Evolutionary conservation across 2,797 vertebrate species (phyloP).

Genomic region (Halcyon leucocephala): DNA sequence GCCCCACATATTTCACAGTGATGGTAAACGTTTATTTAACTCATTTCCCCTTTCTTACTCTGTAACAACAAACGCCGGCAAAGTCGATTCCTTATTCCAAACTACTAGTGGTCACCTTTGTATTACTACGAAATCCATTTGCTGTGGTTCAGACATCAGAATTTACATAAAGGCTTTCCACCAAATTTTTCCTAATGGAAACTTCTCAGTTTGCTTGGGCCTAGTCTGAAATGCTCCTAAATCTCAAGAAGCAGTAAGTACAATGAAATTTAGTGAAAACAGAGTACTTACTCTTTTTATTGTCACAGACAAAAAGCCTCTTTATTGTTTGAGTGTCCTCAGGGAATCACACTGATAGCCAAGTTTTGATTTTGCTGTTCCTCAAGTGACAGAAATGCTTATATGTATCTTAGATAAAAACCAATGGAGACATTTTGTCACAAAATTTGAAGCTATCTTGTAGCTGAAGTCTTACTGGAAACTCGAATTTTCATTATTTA

Average conservation of each 20-base stretch:
- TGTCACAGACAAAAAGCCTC: slow-evolving; percentile 66
- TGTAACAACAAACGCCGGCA: neutral
- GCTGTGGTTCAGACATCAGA: neutral
- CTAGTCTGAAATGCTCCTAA: slow-evolving; percentile 11
- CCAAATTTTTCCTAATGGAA: neutral
- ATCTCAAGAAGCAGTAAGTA: neutral
- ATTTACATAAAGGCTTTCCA: neutral
- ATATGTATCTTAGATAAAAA: slow-evolving; percentile 32
- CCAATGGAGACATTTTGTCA: neutral
- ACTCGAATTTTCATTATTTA: neutral
- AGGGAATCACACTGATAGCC: neutral
- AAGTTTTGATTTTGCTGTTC: slow-evolving; percentile 70
- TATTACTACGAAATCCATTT: neutral
- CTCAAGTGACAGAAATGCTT: slow-evolving; percentile 57
- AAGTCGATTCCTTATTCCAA: neutral
- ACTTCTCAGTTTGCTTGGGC: neutral
- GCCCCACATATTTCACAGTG: neutral
- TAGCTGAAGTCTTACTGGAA: neutral
- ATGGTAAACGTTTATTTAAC: neutral
- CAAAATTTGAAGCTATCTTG: slow-evolving; percentile 52
- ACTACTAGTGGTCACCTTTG: neutral
- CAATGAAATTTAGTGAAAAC: slow-evolving; percentile 60
- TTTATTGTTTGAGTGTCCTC: slow-evolving; percentile 48
- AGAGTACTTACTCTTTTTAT: slow-evolving; percentile 36
- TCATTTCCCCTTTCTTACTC: neutral